These are phyloP conservation scores for Caiman crocodilus DNA, from an alignment of 2,797 vertebrate genomes.

Conservation along the genomic window DNA sequence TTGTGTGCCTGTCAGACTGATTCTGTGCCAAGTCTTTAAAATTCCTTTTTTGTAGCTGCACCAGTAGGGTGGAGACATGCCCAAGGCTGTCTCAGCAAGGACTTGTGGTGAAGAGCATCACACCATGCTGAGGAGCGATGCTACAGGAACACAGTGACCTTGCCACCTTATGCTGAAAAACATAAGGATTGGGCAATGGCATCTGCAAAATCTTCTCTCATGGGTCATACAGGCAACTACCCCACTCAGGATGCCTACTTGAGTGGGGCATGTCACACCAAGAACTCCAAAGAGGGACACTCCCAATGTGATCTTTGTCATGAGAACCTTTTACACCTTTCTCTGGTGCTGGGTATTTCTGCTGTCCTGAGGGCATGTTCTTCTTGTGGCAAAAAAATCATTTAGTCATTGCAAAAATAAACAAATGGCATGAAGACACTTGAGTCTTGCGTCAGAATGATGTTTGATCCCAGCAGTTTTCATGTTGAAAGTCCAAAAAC, in stretches of 20 bases:
- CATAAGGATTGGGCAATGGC: background rate
- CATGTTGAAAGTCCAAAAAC: slow-evolving; percentile 59
- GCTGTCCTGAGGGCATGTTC: slow-evolving; percentile 43
- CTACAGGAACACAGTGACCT: background rate
- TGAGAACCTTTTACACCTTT: slow-evolving; percentile 19
- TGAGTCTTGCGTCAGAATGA: slow-evolving; percentile 54
- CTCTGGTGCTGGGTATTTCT: slow-evolving; percentile 17
- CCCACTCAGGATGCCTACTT: background rate
- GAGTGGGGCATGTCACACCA: background rate
- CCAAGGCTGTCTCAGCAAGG: background rate
- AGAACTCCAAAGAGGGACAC: background rate
- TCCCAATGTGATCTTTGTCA: background rate
- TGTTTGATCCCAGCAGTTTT: slow-evolving; percentile 52
- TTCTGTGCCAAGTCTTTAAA: background rate
- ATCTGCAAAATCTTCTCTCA: background rate
- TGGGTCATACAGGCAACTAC: background rate
- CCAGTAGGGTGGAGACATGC: background rate
- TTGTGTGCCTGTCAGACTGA: background rate
- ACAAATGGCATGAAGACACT: slow-evolving; percentile 21
- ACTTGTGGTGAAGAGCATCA: background rate
- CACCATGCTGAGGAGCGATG: background rate
- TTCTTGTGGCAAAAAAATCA: slow-evolving; percentile 50
- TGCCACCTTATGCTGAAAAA: background rate
- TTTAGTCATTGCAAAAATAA: slow-evolving; percentile 51
- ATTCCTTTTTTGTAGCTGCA: rapidly evolving